Conservation (phyloP, 2,888 invertebrate genomes). For the Amblyjoppa fuscipennis region DNA sequence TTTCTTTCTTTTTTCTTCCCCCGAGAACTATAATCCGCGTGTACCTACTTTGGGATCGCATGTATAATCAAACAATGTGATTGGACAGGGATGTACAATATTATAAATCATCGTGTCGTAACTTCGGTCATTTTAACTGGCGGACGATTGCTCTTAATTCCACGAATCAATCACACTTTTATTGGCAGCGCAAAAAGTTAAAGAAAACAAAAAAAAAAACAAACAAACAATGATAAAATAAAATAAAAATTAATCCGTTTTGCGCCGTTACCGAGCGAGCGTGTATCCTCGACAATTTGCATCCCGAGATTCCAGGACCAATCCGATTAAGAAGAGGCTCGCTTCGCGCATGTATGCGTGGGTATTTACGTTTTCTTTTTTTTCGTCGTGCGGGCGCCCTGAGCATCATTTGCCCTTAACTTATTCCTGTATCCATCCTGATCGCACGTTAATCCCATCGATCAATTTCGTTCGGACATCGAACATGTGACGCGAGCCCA, state of each 20-base stretch:
- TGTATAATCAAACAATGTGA: conserved; percentile 63
- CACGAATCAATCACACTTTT: conserved; percentile 53
- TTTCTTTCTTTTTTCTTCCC: no score
- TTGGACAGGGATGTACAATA: conserved; percentile 40
- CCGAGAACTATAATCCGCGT: conserved; percentile 32
- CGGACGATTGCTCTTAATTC: conserved; percentile 47
- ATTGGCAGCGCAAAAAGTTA: conserved; percentile 12
- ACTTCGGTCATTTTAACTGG: background rate
- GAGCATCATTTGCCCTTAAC: conserved; percentile 57
- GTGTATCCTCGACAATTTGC: conserved; percentile 44
- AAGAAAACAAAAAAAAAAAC: background rate
- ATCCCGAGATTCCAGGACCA: conserved; percentile 30
- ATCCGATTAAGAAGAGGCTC: conserved; percentile 61
- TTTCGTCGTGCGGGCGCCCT: conserved; percentile 45
- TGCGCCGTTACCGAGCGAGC: background rate
- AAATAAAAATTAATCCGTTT: background rate
- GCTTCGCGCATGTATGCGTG: conserved; percentile 43
- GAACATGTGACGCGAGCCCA: conserved; percentile 55
- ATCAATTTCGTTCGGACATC: conserved; percentile 60
- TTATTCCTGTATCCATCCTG: conserved; percentile 59
- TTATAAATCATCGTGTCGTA: conserved; percentile 38
- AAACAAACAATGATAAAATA: background rate
- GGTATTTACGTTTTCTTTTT: conserved; percentile 23
- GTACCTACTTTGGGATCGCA: conserved; percentile 37
- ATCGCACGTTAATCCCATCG: conserved; percentile 66